Conservation (phyloP, 2,888 invertebrate genomes). For the Lampropteryx suffumata region DNA sequence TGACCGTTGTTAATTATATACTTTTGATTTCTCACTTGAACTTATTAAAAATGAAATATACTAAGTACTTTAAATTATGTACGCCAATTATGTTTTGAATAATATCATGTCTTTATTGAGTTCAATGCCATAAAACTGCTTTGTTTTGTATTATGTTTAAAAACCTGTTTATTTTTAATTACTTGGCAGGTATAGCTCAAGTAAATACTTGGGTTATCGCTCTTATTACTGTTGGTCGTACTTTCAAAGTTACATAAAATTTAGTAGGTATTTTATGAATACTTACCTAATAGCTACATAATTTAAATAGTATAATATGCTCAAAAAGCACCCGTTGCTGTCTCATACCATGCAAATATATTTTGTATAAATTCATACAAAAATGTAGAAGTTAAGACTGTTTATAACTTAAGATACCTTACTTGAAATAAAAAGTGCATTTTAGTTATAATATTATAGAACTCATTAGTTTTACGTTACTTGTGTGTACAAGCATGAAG, state of each 20-base stretch:
- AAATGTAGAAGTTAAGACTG: conserved; percentile 44
- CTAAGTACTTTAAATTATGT: too few species aligned
- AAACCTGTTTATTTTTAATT: too few species aligned
- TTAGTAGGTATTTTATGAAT: not conserved
- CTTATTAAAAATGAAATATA: too few species aligned
- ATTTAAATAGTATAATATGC: conserved; percentile 3
- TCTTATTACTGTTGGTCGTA: not conserved
- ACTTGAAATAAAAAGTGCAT: conserved; percentile 1
- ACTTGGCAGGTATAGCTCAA: too few species aligned
- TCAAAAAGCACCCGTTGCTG: conserved; percentile 3
- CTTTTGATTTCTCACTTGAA: too few species aligned
- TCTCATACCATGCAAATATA: conserved; percentile 7
- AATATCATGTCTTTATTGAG: too few species aligned
- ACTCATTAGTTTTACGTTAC: conserved; percentile 7
- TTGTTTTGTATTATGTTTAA: not conserved
- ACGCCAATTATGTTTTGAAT: too few species aligned
- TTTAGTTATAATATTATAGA: conserved; percentile 21
- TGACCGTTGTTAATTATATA: too few species aligned
- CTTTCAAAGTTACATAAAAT: not conserved
- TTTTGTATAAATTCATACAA: conserved; percentile 22
- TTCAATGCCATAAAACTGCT: not conserved
- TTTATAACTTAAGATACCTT: conserved; percentile 39
- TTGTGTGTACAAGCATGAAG: conserved; percentile 1
- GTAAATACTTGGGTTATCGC: too few species aligned
- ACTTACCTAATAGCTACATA: not conserved